Evolutionary conservation across 2,113 vertebrate genomes (phyloP).

Genomic region (Steatornis caripensis): DNA sequence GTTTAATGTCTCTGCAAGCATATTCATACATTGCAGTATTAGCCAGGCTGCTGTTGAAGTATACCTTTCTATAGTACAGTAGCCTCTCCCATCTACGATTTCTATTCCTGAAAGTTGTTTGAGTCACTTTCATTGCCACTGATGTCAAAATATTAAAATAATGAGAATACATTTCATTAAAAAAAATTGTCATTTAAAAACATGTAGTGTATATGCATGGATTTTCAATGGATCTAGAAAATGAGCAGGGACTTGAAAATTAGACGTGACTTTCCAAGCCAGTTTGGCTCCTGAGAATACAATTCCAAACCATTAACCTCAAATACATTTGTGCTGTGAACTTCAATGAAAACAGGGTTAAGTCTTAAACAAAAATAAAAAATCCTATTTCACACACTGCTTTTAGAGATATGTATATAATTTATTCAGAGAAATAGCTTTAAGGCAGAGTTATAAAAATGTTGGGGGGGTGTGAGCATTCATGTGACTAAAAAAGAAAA

Average conservation of each 20-base stretch:
- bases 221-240: not conserved
- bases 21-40: not conserved
- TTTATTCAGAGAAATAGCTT: not conserved
- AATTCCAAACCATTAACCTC: not conserved
- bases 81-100: not conserved
- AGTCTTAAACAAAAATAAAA: not conserved
- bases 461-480: not conserved
- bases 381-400: not conserved
- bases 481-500: not conserved
- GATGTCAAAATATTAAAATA: not conserved
- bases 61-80: not conserved
- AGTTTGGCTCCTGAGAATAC: not conserved
- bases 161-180: not conserved
- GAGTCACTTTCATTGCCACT: not conserved
- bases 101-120: not conserved
- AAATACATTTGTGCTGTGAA: not conserved
- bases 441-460: not conserved
- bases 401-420: not conserved
- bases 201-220: not conserved
- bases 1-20: not conserved
- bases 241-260: not conserved
- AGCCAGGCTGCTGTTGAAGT: not conserved
- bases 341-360: not conserved
- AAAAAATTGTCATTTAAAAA: not conserved
- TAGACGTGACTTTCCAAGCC: not conserved